Evolutionary conservation across 2,113 vertebrate species (phyloP).

Genomic region (Albula glossodonta): DNA sequence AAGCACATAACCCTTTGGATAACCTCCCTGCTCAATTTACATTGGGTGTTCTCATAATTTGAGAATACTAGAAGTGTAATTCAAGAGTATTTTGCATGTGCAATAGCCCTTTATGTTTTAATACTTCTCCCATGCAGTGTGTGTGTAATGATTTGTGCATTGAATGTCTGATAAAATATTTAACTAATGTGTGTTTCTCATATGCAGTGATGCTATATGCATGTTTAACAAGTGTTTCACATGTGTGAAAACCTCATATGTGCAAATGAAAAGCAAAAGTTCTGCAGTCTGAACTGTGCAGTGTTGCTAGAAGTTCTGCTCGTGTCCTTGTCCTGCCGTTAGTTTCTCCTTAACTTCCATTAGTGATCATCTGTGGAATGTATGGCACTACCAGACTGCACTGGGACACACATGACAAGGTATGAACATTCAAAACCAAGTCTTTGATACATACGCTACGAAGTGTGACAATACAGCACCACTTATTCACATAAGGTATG

Average conservation of each 20-base stretch:
- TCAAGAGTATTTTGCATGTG: no score
- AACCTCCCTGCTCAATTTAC: no score
- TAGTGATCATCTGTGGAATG: conserved; percentile 75
- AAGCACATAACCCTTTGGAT: not conserved
- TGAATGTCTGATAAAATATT: no score
- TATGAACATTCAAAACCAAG: conserved; percentile 45
- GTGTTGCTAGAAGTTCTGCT: not conserved
- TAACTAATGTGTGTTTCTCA: no score
- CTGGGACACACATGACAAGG: conserved; percentile 78
- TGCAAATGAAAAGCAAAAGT: not conserved
- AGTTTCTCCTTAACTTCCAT: conserved; percentile 68
- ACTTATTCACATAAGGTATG: not conserved
- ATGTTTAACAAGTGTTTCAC: not conserved
- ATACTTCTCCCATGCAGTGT: no score
- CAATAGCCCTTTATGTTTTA: no score
- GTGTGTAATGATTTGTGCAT: no score
- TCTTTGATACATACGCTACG: not conserved
- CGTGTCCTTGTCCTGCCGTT: not conserved
- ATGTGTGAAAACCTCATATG: not conserved
- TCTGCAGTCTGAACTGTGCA: not conserved
- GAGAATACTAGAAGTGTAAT: no score
- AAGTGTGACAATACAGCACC: conserved; percentile 47
- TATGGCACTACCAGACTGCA: conserved; percentile 73
- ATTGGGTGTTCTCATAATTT: no score
- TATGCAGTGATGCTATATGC: not conserved